Percentiles rank a stretch among this genome's conserved stretches.
phyloP scores from a whole-genome alignment of 1,140 invertebrate genomes.

The Psix sp. region DNA sequence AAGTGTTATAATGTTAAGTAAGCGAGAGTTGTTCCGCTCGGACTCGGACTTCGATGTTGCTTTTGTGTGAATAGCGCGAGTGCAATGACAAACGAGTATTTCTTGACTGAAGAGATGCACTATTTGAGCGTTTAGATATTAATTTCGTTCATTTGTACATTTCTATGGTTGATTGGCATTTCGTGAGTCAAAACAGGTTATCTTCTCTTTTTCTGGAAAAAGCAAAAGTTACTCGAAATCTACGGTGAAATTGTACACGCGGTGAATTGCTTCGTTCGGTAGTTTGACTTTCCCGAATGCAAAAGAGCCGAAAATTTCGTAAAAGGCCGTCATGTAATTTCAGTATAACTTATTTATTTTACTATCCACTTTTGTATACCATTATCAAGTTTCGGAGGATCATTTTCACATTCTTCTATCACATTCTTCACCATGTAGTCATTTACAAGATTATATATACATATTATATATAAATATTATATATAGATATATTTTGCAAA shows the following conservation, averaged over 20 bases:
- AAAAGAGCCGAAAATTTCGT: slow-evolving; percentile 10
- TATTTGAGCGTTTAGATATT: slow-evolving; percentile 26
- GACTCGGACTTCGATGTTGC: slow-evolving; percentile 13
- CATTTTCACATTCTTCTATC: slow-evolving; percentile 32
- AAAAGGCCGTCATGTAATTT: slow-evolving; percentile 14
- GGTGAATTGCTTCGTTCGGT: slow-evolving; percentile 23
- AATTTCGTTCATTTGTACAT: slow-evolving; percentile 36
- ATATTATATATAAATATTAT: slow-evolving; percentile 24
- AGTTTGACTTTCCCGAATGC: slow-evolving; percentile 8
- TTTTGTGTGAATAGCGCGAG: slow-evolving; percentile 30
- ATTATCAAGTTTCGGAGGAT: slow-evolving; percentile 18
- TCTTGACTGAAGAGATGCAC: slow-evolving; percentile 6
- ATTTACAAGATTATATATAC: slow-evolving; percentile 26
- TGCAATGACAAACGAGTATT: slow-evolving; percentile 34
- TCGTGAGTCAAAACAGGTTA: not conserved
- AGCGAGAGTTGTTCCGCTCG: slow-evolving; percentile 5
- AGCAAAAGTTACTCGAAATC: slow-evolving; percentile 10
- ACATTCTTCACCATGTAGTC: slow-evolving; percentile 26
- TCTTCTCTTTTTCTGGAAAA: not conserved
- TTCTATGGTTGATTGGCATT: slow-evolving; percentile 16
- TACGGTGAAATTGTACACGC: not conserved
- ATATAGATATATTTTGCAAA: slow-evolving; percentile 35
- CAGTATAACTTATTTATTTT: slow-evolving; percentile 40
- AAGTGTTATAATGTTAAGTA: too few species aligned
- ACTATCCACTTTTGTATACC: slow-evolving; percentile 31